Evolutionary conservation across 2,888 invertebrate genomes (phyloP), one percentile per base, ranked within the genome.

Genomic region (Caenorhabditis sp.): DNA sequence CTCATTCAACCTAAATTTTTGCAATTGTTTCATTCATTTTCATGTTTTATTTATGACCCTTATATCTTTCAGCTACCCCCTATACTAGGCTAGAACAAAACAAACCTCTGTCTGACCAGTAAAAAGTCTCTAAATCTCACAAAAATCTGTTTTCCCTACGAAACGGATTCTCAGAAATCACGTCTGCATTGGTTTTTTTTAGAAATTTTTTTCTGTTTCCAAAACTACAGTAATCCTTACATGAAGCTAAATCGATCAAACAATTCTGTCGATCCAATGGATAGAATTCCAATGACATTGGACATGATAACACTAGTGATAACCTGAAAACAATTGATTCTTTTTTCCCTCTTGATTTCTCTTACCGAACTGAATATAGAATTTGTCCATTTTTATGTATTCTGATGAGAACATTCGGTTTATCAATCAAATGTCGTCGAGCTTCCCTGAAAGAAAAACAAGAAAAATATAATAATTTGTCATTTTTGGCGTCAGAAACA

Each of bases 201-300:
- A n/a, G n/a, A n/a, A n/a, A n/a, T n/a, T n/a, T n/a, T n/a, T n/a
- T n/a, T n/a, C n/a, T n/a, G 31, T 31, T 4, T 31, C 31, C 4
- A 31, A 31, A 31, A 31, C 31, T 31, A 31, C 43, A 43, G 43
- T 17, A 43, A 43, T 3, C 12, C 82, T 78, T 69, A 85, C 85
- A 97, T 89, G 95, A 96, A 83, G 95, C 95, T 93, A 97, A 95
- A 87, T 94, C 91, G 82, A 97, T 91, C 64, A 95, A 94, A 90
- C 97, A 97, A 74, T 93, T 92, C 91, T 97, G 97, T 87, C 94
- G 93, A 90, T 97, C 97, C 89, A 97, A 90, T 7, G 97, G 97
- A 90, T 97, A 97, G 73, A 96, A 91, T 90, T 95, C 95, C 85
- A 97, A 91, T 89, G 95, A 94, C 97, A 97, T 97, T 71, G 96